Base-by-base conservation (phyloP, 2,113 vertebrate genomes). In the Tinamus guttatus region DNA sequence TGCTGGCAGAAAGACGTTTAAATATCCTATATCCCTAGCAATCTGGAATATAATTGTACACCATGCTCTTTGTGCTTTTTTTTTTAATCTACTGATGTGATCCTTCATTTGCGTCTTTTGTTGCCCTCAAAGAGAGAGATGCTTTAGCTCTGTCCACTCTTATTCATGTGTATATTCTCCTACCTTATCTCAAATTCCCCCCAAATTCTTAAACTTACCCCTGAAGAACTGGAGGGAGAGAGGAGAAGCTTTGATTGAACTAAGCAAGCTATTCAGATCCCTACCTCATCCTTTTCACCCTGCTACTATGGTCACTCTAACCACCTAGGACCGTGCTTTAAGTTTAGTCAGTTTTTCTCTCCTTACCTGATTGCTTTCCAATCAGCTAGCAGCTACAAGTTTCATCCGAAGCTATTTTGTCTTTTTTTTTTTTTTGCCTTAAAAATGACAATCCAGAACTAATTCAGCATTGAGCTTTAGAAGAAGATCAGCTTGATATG, bases 171-270 rank as follows among this genome's bases (percentile, higher is more conserved):
- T 27, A 36, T 24, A 85, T 81, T 71, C 86, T 81, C 40, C 27
- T 91, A 45, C 49, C 87, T 32, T 92, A 79, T 58, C 51, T 58
- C 63, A 8, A 14, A 15, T 83, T 79, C 88, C 82, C 81, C 85
- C 75, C 10, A 65, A 41, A 94, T 74, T 76, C 95, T 95, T 96
- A 81, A 93, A 89, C 90, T 91, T 95, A 94, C 76, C 49, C 74
- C 76, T 91, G 81, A 87, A 78, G 74, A 81, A 62, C 1, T 47
- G 86, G 58, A 79, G 67, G 89, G 89, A 95, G 63, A 79, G 63
- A 84, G 69, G 87, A 75, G 30, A 52, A 81, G 30, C 84, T 94
- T 95, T 81, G 52, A 24, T 38, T 91, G 54, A 92, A 76, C 9
- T 9, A 82, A 47, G 56, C 59, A 27, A 83, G 9, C 59, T 91